These are phyloP conservation scores for Erebia ligea DNA, from an alignment of 2,888 invertebrate genomes.

Conservation along the genomic window DNA sequence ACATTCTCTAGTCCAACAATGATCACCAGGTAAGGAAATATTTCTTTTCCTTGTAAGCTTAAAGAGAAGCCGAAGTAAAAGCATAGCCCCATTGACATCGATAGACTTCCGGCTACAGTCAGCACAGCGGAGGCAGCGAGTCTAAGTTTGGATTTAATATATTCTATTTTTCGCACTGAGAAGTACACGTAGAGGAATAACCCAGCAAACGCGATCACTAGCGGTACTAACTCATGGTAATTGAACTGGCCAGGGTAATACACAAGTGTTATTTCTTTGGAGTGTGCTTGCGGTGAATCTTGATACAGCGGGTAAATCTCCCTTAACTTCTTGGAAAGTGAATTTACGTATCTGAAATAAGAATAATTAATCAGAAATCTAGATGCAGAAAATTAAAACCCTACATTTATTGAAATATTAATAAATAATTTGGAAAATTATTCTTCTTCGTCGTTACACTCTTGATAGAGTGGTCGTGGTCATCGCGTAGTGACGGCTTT, in stretches of 20 bases:
- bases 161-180: slow-evolving; percentile 97
- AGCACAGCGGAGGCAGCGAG: slow-evolving; percentile 95
- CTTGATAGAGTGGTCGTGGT: no score
- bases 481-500: no score
- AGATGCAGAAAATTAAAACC: no score
- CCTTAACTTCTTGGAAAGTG: slow-evolving; percentile 87
- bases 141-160: slow-evolving; percentile 93
- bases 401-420: no score
- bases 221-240: slow-evolving; percentile 91
- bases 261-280: slow-evolving; percentile 83
- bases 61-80: slow-evolving; percentile 93
- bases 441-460: no score
- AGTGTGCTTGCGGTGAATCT: slow-evolving; percentile 64
- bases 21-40: slow-evolving; percentile 97
- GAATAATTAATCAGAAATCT: not conserved
- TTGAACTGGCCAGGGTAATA: slow-evolving; percentile 96
- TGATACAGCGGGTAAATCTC: slow-evolving; percentile 89
- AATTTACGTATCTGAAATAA: slow-evolving; percentile 87
- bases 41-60: slow-evolving; percentile 92
- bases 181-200: slow-evolving; percentile 97
- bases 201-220: slow-evolving; percentile 92
- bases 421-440: no score
- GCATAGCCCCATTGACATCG: slow-evolving; percentile 95
- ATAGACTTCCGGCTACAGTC: slow-evolving; percentile 93
- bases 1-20: slow-evolving; percentile 97